A percentile compares a stretch with the other conserved stretches of the same genome.
These are phyloP conservation scores for Dryadula phaetusa DNA, from an alignment of 2,888 invertebrate genomes.

Conservation along the genomic window DNA sequence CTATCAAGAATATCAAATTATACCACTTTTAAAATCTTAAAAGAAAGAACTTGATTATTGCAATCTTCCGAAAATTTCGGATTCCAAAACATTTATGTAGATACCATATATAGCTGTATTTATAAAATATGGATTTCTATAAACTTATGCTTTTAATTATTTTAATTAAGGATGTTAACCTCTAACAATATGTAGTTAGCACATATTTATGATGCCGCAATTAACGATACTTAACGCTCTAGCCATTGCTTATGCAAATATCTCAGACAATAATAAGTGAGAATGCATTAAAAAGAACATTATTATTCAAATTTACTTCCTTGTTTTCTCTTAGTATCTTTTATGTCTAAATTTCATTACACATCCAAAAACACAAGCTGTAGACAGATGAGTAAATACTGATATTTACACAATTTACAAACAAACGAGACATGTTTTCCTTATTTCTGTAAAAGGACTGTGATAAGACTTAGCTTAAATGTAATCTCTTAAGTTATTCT, in stretches of 20 bases:
- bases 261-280: conserved; percentile 51
- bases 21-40: too few relatives aligned
- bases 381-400: conserved; percentile 25
- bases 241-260: conserved; percentile 59
- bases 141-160: neutral
- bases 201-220: conserved; percentile 38
- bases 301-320: conserved; percentile 48
- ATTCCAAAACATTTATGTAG: too few relatives aligned
- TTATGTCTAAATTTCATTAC: conserved; percentile 34
- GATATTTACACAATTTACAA: too few relatives aligned
- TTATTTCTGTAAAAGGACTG: too few relatives aligned
- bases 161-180: conserved; percentile 20
- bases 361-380: conserved; percentile 21
- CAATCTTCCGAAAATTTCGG: too few relatives aligned
- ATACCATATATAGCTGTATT: too few relatives aligned
- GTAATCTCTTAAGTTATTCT: neutral
- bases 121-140: conserved; percentile 48
- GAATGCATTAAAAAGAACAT: conserved; percentile 53
- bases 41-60: too few relatives aligned
- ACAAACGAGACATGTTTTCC: too few relatives aligned
- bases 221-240: conserved; percentile 37
- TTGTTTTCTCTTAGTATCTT: conserved; percentile 34
- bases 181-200: conserved; percentile 40
- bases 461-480: neutral
- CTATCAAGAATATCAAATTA: too few relatives aligned